Base-by-base conservation (phyloP, 2,888 invertebrate species). In the Drosophila colorata region DNA sequence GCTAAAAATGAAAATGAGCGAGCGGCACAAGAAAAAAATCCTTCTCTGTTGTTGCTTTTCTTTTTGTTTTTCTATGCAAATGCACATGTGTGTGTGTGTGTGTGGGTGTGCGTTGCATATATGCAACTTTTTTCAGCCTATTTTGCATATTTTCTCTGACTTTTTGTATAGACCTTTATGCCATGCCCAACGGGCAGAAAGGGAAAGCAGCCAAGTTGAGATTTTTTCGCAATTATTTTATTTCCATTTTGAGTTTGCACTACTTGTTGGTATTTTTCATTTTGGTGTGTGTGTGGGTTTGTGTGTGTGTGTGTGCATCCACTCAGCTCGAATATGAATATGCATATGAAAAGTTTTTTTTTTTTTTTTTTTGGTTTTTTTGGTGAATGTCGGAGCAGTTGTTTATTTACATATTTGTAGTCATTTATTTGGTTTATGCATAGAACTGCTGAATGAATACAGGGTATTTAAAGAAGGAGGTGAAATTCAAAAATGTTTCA, bases 41-140 rank as follows among this genome's bases (percentile, higher is more conserved):
- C 14, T 31, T 51, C 43, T n/a, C 37, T 23, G 14, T 51, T 48
- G n/a, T 48, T 35, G 23, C 56, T 58, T 4, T 46, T 40, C 20
- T 55, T 49, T 41, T 52, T 48, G 35, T 57, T 47, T 35, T 40
- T 40, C 37, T 61, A 58, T 61, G 56, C 33, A 51, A 46, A 64
- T 69, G 58, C 55, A 58, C 18, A 33, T 25, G 69, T 41, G 60
- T 25, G 44, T 44, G 48, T 59, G 58, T 71, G 55, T 51, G 55
- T 35, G 44, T 59, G 46, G 43, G 57, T 56, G 43, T 66, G 65
- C 49, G 33, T 35, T 61, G 65, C 60, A 76, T 73, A 69, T 63
- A 69, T 80, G 78, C 80, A 72, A 76, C 69, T 80, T 78, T 78
- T 75, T 78, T 60, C 78, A 64, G 81, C 79, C 80, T 77, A 77